These are phyloP conservation scores for Ips typographus DNA, from an alignment of 1,140 invertebrate species.

Conservation along the genomic window DNA sequence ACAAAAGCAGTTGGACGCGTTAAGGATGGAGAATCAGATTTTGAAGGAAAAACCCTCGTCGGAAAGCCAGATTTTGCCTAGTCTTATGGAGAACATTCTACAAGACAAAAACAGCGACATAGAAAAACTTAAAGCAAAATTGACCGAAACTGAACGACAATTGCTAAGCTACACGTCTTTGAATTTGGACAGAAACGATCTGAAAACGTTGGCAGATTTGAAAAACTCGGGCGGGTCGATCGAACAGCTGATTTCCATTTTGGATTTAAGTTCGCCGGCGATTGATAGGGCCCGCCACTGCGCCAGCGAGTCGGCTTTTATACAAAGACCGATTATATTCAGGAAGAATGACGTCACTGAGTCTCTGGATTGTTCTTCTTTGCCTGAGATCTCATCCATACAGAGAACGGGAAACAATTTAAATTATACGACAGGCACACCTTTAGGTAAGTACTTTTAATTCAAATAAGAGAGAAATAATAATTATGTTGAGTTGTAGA, in stretches of 20 bases:
- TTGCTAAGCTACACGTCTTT: constrained; percentile 54
- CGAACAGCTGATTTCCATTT: constrained; percentile 36
- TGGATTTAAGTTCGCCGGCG: constrained; percentile 41
- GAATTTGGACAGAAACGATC: constrained; percentile 58
- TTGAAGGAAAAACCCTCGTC: constrained; percentile 55
- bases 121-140: constrained; percentile 60
- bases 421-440: constrained; percentile 33
- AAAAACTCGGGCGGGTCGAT: constrained; percentile 47
- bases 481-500: too few species aligned
- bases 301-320: neutral
- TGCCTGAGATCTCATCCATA: constrained; percentile 47
- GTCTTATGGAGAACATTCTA: constrained; percentile 63
- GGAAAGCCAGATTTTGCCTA: constrained; percentile 56
- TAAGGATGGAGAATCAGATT: constrained; percentile 58
- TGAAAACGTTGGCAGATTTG: constrained; percentile 45
- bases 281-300: constrained; percentile 22
- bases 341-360: constrained; percentile 52
- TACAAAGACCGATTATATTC: neutral
- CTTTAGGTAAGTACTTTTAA: constrained; percentile 20
- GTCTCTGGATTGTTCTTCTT: constrained; percentile 47
- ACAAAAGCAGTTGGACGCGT: constrained; percentile 57
- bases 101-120: constrained; percentile 70
- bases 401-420: constrained; percentile 40
- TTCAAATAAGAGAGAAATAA: too few species aligned
- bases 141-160: constrained; percentile 56